Base-by-base conservation (phyloP, 2,888 invertebrate species). In the Aporophyla nigra region DNA sequence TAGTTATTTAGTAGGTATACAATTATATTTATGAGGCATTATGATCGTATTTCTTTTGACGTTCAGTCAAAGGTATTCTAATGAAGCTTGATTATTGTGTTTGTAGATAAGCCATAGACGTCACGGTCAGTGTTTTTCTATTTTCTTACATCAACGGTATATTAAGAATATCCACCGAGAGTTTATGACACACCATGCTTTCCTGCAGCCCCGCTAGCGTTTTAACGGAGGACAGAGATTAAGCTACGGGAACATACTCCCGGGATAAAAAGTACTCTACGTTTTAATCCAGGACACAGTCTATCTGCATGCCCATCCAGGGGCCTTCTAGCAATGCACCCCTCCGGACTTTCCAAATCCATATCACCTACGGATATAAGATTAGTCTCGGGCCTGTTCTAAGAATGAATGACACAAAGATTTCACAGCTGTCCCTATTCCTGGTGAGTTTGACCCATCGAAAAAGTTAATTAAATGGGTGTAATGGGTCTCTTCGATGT, bases 1-100 rank as follows among this genome's bases (percentile, higher is more conserved):
- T 76, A 9, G 40, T 43, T 58, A 54, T 68, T 74, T 61, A 40
- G 40, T n/a, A n/a, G n/a, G n/a, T 65, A 40, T 46, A 78, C 46
- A 54, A 65, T 77, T 19, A 43, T 76, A 14, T 33, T 14, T 10
- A 43, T 16, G 33, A 49, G 49, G 24, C 40, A 51, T 78, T 65
- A 24, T 65, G 14, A 53, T 46, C 24, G 21, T 71, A 16, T 53
- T 14, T 58, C 16, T 46, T 46, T 43, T 63, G 63, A 46, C 9
- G 27, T n/a, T 14, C 40, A 43, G 54, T 59, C 62, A 63, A 77
- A 67, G 27, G 54, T n/a, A 21, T 67, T 49, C 14, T 33, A 51
- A 21, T 24, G 40, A 5, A 2, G 27, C 9, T 49, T 71, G 24
- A 68, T 62, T 49, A 43, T 76, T n/a, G n/a, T 14, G 46, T 21